Percentiles rank a stretch among this genome's conserved stretches.
Conservation (phyloP, 2,797 vertebrate genomes). For the Myripristis jacobus region DNA sequence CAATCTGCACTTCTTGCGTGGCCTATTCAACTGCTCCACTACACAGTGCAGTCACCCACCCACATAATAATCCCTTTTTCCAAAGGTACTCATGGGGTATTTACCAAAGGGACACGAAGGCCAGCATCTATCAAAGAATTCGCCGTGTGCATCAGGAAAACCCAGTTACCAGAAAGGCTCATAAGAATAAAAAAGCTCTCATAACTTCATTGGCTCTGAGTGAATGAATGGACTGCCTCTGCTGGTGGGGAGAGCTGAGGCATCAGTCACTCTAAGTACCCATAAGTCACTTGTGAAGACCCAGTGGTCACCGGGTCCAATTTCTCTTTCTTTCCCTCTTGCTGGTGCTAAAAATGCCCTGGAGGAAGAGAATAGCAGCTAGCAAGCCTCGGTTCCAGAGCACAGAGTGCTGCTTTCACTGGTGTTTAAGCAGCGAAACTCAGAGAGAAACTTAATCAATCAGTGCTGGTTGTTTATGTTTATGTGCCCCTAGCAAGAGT, state of each 20-base stretch:
- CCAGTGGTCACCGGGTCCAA: constrained; percentile 75
- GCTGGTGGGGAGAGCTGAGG: constrained; percentile 47
- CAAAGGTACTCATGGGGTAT: constrained; percentile 70
- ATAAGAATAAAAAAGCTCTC: constrained; percentile 82
- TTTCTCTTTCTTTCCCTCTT: constrained; percentile 72
- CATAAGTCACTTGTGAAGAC: constrained; percentile 79
- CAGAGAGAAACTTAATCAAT: constrained; percentile 83
- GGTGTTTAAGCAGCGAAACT: constrained; percentile 83
- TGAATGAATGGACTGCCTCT: constrained; percentile 75
- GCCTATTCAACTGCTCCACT: constrained; percentile 57
- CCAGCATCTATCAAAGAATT: constrained; percentile 82
- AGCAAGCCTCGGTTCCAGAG: constrained; percentile 56
- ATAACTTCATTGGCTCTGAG: constrained; percentile 76
- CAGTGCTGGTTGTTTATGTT: constrained; percentile 81
- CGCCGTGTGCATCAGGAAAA: constrained; percentile 76
- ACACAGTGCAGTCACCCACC: constrained; percentile 65
- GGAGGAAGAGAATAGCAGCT: constrained; percentile 62
- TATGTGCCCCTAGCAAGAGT: constrained; percentile 74
- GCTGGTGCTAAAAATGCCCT: constrained; percentile 66
- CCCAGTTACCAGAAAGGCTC: constrained; percentile 79
- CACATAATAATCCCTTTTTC: constrained; percentile 79
- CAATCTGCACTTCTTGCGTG: constrained; percentile 69
- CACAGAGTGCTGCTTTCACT: constrained; percentile 72
- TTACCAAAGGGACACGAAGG: constrained; percentile 77
- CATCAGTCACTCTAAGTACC: constrained; percentile 81